Evolutionary conservation across 2,113 vertebrate species (phyloP).

Genomic region (Physeter macrocephalus): DNA sequence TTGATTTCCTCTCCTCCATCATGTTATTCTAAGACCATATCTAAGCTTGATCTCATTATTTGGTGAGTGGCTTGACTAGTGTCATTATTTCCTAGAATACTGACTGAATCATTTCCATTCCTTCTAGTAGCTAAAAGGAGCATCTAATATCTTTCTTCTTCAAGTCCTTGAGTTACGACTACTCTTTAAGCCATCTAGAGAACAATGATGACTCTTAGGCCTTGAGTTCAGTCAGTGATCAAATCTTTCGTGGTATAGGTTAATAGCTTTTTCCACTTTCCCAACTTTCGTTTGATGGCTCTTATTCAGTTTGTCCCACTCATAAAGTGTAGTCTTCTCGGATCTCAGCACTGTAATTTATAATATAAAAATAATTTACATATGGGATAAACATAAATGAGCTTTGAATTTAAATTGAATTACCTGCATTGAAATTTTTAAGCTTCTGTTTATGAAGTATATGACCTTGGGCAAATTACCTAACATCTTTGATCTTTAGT

Average conservation of each 20-base stretch:
- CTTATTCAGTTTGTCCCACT: background rate
- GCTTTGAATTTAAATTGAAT: slow-evolving; percentile 34
- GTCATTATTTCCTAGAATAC: slow-evolving; percentile 8
- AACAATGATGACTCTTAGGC: background rate
- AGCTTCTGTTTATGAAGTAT: background rate
- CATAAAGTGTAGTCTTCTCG: background rate
- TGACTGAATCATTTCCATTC: background rate
- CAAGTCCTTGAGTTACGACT: background rate
- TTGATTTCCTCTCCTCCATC: background rate
- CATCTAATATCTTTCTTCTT: background rate
- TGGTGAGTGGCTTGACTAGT: background rate
- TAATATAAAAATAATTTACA: background rate
- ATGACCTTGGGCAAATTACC: background rate
- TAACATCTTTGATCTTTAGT: background rate
- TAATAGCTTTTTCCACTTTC: slow-evolving; percentile 7
- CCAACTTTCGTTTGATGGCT: background rate
- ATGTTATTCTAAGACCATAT: background rate
- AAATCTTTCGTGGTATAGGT: background rate
- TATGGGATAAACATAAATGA: background rate
- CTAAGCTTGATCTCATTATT: background rate
- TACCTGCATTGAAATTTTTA: slow-evolving; percentile 12
- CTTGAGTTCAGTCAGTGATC: background rate
- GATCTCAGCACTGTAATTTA: slow-evolving; percentile 7
- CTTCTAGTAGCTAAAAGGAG: background rate
- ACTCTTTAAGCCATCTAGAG: slow-evolving; percentile 22